Evolutionary conservation across 2,113 vertebrate genomes (phyloP), one percentile per base, ranked within the genome.

Genomic region (Nerophis lumbriciformis): DNA sequence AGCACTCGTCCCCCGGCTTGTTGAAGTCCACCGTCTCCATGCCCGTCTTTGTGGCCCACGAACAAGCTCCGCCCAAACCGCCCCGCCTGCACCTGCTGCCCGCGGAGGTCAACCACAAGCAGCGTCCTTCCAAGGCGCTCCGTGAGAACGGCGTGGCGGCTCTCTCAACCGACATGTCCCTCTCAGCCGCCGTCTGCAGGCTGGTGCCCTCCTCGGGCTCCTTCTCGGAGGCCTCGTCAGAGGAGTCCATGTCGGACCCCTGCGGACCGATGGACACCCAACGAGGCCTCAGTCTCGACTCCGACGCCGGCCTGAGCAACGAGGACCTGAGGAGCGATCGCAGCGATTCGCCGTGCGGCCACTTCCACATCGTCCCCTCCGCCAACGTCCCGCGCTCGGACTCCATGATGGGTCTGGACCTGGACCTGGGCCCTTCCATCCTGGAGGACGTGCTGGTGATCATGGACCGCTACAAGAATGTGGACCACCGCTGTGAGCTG

Each of bases 401-500:
- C 65, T 92, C 90, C 2, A 59, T 91, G 51, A 68, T 60, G 1
- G 85, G 80, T 1, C 63, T 93, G 5, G 76, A 92, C 67, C 84
- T 93, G 51, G 92, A 92, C 47, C 83, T 92, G 63, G 92, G 91
- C 5, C 92, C 92, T 0, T 92, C 92, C 65, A 92, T 93, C 68
- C 72, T 93, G 78, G 91, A 93, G 36, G 91, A 93, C 4, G 89
- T 92, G 38, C 79, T 93, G 53, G 78, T 86, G 37, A 93, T 93
- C 82, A 92, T 93, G 92, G 92, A 93, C 66, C 88, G 87, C 59
- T 92, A 92, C 83, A 91, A 90, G 75, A 58, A 51, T 0, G 63
- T 71, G 35, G 85, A 88, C 48, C 44, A 88, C 66, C 81, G 79
- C 69, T 90, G 84, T 16, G 84, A 87, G 78, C 80, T 87, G 68